phyloP scores from a whole-genome alignment of 2,888 invertebrate genomes.

The Epinotia brunnichana region DNA sequence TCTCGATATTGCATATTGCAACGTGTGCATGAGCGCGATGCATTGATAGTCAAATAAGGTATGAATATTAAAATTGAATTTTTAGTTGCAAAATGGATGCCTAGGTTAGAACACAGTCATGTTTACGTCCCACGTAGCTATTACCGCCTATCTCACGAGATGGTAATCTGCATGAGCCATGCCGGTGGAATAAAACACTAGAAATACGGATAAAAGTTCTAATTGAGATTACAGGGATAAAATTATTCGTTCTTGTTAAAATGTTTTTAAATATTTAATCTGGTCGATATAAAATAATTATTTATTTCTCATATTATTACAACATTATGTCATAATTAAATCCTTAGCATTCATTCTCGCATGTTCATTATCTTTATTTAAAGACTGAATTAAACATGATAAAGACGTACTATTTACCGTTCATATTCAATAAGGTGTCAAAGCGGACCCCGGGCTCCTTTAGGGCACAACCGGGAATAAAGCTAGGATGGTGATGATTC shows the following conservation, averaged over 20 bases:
- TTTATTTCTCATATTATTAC: background rate
- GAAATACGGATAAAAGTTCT: background rate
- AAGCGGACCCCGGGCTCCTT: too few relatives aligned
- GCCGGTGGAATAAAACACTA: conserved; percentile 11
- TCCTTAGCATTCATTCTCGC: too few relatives aligned
- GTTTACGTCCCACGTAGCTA: conserved; percentile 21
- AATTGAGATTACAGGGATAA: background rate
- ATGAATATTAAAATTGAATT: background rate
- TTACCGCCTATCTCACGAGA: conserved; percentile 5
- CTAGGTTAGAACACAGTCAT: conserved; percentile 3
- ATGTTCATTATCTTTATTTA: too few relatives aligned
- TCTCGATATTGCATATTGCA: background rate
- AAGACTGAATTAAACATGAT: too few relatives aligned
- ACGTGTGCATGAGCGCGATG: background rate
- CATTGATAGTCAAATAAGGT: background rate
- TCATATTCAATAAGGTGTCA: too few relatives aligned
- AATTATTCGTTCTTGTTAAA: background rate
- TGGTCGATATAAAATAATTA: background rate
- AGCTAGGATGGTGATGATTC: too few relatives aligned
- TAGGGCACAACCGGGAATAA: too few relatives aligned
- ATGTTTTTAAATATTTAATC: background rate
- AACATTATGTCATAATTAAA: too few relatives aligned
- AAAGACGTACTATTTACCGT: too few relatives aligned
- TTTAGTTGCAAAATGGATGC: background rate
- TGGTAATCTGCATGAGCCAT: conserved; percentile 14